A percentile compares a stretch with the other conserved stretches of the same genome.
phyloP scores from a whole-genome alignment of 2,888 invertebrate species.

The Pantelozetes paolii region DNA sequence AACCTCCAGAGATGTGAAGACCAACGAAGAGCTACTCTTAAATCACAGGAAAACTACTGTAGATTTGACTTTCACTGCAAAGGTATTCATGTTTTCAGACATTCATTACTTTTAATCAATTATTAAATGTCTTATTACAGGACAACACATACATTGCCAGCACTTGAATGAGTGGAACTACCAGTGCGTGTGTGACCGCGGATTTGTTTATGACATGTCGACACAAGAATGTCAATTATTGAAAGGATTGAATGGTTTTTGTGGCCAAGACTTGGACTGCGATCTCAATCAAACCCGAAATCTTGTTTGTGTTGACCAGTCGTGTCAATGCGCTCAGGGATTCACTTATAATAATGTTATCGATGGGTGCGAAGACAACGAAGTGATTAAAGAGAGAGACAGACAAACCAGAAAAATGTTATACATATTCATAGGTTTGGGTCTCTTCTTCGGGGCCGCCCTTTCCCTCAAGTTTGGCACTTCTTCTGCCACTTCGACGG shows the following conservation, averaged over 20 bases:
- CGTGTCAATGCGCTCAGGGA: conserved; percentile 36
- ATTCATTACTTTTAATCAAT: neutral
- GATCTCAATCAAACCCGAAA: conserved; percentile 4
- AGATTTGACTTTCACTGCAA: conserved; percentile 39
- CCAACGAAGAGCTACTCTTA: neutral
- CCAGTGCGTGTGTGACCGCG: conserved; percentile 37
- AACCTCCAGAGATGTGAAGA: neutral
- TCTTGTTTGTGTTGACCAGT: conserved; percentile 26
- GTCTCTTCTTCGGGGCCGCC: conserved; percentile 36
- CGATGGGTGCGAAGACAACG: conserved; percentile 38
- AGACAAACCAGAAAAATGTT: conserved; percentile 36
- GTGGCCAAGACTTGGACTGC: conserved; percentile 21
- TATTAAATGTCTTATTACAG: neutral
- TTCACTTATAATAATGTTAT: conserved; percentile 36
- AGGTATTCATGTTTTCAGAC: neutral
- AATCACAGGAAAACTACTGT: conserved; percentile 35
- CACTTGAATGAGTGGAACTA: conserved; percentile 35
- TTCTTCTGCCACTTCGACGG: neutral
- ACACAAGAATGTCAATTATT: conserved; percentile 23
- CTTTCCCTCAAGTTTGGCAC: conserved; percentile 33
- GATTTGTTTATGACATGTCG: conserved; percentile 26
- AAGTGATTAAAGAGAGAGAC: conserved; percentile 14
- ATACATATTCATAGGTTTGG: conserved; percentile 29
- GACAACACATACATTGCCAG: conserved; percentile 27
- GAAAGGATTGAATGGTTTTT: conserved; percentile 35